Base-by-base conservation (phyloP, 1,140 invertebrate genomes). In the Nasonia vitripennis region DNA sequence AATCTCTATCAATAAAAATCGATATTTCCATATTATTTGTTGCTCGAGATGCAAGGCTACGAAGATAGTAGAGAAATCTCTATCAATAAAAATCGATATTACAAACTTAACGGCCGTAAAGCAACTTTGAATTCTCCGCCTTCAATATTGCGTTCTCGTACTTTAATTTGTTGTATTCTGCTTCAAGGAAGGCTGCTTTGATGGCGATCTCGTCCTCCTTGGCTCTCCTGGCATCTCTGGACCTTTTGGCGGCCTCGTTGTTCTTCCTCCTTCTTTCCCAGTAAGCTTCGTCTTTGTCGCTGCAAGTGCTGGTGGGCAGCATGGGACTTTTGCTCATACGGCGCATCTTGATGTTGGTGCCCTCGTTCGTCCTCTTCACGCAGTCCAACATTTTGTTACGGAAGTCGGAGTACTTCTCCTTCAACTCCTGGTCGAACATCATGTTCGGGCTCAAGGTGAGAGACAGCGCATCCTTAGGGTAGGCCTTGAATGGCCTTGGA, bases 191-290 rank as follows among this genome's bases (percentile, higher is more conserved):
- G 0, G 96, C 96, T 0, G 97, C 97, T 81, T 97, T 93, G 51
- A 99, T 96, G 0, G 98, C 97, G 23, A 99, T 97, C 90, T 98
- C 97, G 84, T 99, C 97, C 91, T 99, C 98, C 90, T 99, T 98
- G 17, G 96, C 95, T 88, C 98, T 94, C 81, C 98, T 94, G 0
- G 97, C 96, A 89, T 99, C 98, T 67, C 98, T 94, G 0, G 98
- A 99, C 82, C 98, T 94, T 92, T 99, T 99, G 1, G 98, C 98
- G 0, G 98, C 98, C 87, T 97, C 97, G 91, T 99, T 99, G 91
- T 99, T 99, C 91, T 98, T 98, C 83, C 96, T 95, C 12, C 98
- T 93, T 84, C 98, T 94, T 89, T 98, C 97, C 94, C 96, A 96
- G 90, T 99, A 99, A 0, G 96, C 96, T 0, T 96, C 95, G 90